phyloP scores from a whole-genome alignment of 2,888 invertebrate genomes.

The Poecilobothrus nobilitatus region DNA sequence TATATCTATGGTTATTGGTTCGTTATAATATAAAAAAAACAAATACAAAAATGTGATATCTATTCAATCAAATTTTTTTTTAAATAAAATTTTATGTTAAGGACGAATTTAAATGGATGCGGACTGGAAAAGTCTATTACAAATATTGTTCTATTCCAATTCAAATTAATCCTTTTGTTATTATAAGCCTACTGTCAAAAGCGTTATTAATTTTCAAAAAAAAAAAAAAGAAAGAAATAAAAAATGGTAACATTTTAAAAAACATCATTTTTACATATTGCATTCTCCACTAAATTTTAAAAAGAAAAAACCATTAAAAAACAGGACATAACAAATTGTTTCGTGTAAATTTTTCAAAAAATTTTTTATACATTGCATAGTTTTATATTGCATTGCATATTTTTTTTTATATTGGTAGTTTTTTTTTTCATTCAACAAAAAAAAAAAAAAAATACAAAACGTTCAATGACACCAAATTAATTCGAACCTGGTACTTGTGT shows the following conservation, averaged over 20 bases:
- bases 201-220: not conserved
- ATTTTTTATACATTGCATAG: too few species aligned
- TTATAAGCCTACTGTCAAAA: not conserved
- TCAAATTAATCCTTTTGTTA: not conserved
- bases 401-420: too few species aligned
- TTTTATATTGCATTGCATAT: too few species aligned
- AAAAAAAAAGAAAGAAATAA: not conserved
- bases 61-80: not conserved
- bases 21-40: not conserved
- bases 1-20: not conserved
- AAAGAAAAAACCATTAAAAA: not conserved
- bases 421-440: conserved; percentile 19
- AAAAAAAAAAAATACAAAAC: conserved; percentile 19
- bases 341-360: too few species aligned
- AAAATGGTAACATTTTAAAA: too few species aligned
- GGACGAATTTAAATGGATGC: not conserved
- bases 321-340: too few species aligned
- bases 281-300: not conserved
- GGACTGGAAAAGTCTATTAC: not conserved
- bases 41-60: not conserved
- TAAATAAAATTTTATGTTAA: not conserved
- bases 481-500: conserved; percentile 46
- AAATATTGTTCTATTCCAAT: not conserved
- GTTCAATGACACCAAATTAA: conserved; percentile 20
- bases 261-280: not conserved